Base-by-base conservation (phyloP, 35 echinoderm and acorn worm genomes). In the Amphiura filiformis region DNA sequence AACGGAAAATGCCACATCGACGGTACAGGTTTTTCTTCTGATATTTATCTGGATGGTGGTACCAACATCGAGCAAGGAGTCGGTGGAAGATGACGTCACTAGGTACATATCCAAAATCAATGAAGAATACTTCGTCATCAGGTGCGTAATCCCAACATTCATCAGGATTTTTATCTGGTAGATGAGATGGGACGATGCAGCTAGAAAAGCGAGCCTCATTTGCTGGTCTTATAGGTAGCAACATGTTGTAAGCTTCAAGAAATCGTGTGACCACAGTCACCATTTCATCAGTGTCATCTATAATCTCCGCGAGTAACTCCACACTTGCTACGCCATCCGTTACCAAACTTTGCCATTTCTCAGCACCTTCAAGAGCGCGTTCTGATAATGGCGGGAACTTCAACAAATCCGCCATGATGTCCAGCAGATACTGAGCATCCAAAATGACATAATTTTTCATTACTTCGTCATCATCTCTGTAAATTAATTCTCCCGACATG, bases 381-480 rank as follows among this genome's bases (percentile, higher is more conserved):
- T 75, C 37, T 22, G 33, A 37, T 36, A 12, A 28, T 39, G 36
- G 36, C 38, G 86, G 86, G 42, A 87, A 28, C 14, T 14, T 22
- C 23, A 87, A 34, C 23, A 87, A 32, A 31, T 34, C 34, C 39
- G 78, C 39, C 86, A 87, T 37, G 2, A 78, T 13, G 42, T 87
- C 76, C 30, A 87, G 20, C 13, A 87, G 76, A 0, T 31, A 17
- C 75, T 79, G 75, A 20, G 86, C 70, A n/a, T 39, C 32, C 41
- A 87, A 39, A n/a, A 87, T 41, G n/a, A 87, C 86, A 87, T 39
- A 78, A 23, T 40, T 20, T 33, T 78, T 78, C 26, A 87, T 34
- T 26, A 78, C 35, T 26, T 77, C 35, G 40, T 87, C 86, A 49
- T 87, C 86, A 28, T 76, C 26, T 40, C 76, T 32, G 42, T 87